Base-by-base conservation (phyloP, 2,797 vertebrate genomes). In the Muscicapa striata region DNA sequence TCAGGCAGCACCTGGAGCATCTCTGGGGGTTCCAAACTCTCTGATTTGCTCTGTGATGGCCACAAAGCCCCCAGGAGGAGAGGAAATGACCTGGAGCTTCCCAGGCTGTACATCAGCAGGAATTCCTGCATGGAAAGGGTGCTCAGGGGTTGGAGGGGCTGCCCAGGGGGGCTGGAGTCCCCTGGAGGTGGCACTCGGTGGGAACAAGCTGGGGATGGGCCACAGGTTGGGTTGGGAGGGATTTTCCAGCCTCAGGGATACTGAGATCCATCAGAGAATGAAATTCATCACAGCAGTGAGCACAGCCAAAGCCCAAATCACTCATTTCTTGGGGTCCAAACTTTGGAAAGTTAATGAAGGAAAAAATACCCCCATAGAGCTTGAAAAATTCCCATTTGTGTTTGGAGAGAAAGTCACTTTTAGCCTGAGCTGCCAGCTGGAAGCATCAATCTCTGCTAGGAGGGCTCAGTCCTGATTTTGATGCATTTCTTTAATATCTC, bases 401-500 rank as follows among this genome's bases (percentile, higher is more conserved):
- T 48, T 49, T 6, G 5, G 82, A 52, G 43, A 72, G 77, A 72
- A 90, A 62, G 8, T 76, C 70, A 7, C 36, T 32, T 6, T 5
- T 4, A 41, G 45, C n/a, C 41, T 16, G 59, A 88, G 22, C 51
- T 41, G 57, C 22, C 89, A 85, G 61, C 40, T 54, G 49, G 15
- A 72, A 64, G 24, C 20, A n/a, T 7, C 54, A 3, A 30, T 32
- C 70, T 41, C 67, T 0, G 29, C 75, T 19, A 2, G 15, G 41
- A 87, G 38, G 43, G 76, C 66, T 48, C 66, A 18, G 40, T 2
- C 57, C 74, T 20, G 41, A 14, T 70, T 59, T 66, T 76, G 86
- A 90, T 79, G 67, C 49, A 84, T 66, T 67, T 74, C 93, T 83
- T 92, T 70, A 89, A 67, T 45, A 93, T 73, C 84, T 32, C 91